These are phyloP conservation scores for Corynorhinus townsendii DNA, from an alignment of 2,113 vertebrate species.

Conservation along the genomic window DNA sequence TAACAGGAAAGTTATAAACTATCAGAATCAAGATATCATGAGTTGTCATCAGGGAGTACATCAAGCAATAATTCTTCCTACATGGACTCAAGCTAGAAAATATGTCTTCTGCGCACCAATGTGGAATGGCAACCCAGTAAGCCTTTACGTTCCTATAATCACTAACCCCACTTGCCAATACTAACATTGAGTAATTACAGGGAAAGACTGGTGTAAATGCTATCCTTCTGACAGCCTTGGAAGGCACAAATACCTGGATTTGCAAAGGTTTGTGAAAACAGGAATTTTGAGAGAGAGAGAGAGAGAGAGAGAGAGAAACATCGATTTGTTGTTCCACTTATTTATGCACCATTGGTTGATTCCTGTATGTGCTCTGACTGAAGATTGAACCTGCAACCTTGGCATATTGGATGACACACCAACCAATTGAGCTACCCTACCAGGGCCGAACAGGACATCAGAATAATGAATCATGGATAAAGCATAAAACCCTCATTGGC, in stretches of 20 bases:
- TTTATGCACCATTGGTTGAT: not conserved
- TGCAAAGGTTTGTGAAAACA: not conserved
- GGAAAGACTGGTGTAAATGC: not conserved
- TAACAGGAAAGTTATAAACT: slow-evolving; percentile 35
- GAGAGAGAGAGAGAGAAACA: no score
- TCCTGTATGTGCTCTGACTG: not conserved
- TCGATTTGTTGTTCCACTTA: not conserved
- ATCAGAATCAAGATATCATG: slow-evolving; percentile 43
- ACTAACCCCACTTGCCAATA: not conserved
- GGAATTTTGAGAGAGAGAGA: no score
- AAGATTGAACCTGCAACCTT: not conserved
- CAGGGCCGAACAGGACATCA: not conserved
- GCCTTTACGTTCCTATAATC: not conserved
- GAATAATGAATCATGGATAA: not conserved
- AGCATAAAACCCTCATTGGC: not conserved
- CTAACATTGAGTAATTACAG: not conserved
- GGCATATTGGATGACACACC: not conserved
- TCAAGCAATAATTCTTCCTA: slow-evolving; percentile 27
- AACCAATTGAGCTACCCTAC: not conserved
- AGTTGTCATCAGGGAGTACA: slow-evolving; percentile 5
- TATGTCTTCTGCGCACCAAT: not conserved
- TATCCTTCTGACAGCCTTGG: not conserved
- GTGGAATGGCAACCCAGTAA: not conserved
- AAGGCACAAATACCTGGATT: not conserved
- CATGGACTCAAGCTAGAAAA: not conserved